Percentiles rank a stretch among this genome's conserved stretches.
These are phyloP conservation scores for Lagopus muta DNA, from an alignment of 2,113 vertebrate genomes.

Conservation along the genomic window DNA sequence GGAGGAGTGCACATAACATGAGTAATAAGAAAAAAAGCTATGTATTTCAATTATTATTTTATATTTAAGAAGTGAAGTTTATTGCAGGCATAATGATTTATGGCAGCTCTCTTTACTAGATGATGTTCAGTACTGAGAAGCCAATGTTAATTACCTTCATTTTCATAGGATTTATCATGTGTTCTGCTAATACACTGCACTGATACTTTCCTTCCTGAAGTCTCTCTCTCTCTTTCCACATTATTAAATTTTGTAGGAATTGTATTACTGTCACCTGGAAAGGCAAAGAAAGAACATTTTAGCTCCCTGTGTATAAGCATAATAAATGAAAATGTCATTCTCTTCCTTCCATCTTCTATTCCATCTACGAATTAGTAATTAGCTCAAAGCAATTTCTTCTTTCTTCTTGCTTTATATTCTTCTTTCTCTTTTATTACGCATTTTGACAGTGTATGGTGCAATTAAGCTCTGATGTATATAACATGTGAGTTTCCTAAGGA, in stretches of 20 bases:
- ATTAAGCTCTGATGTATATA: neutral
- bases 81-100: neutral
- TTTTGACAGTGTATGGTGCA: neutral
- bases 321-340: neutral
- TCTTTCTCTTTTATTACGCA: neutral
- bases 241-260: conserved; percentile 54
- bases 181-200: conserved; percentile 41
- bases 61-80: neutral
- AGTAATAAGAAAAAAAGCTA: neutral
- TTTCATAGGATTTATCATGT: conserved; percentile 63
- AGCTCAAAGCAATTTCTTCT: neutral
- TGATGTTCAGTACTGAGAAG: neutral
- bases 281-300: neutral
- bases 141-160: conserved; percentile 60
- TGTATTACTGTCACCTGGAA: conserved; percentile 61
- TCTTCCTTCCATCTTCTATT: neutral
- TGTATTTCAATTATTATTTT: neutral
- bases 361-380: neutral
- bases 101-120: neutral
- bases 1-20: neutral
- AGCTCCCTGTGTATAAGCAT: neutral
- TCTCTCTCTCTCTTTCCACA: conserved; percentile 42
- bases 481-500: neutral
- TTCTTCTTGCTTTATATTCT: neutral
- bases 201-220: conserved; percentile 1